Conservation (phyloP, 1,140 invertebrate species). For the Drosophila guanche region DNA sequence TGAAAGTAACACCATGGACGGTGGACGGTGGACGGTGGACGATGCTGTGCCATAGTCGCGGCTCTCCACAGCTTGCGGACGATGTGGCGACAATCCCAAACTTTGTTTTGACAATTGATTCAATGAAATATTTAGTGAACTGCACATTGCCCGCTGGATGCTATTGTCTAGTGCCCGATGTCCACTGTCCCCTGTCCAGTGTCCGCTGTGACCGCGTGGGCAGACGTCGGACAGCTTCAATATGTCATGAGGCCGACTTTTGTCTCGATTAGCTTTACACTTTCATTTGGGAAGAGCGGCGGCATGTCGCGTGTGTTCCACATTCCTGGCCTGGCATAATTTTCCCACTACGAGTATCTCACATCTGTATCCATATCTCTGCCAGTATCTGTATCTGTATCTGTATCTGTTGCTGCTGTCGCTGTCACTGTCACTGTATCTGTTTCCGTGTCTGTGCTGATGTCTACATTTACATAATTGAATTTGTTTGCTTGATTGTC, state of each 20-base stretch:
- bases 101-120: constrained; percentile 82
- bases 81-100: constrained; percentile 72
- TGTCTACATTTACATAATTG: constrained; percentile 83
- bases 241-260: constrained; percentile 60
- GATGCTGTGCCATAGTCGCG: constrained; percentile 2
- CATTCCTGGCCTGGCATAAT: constrained; percentile 64
- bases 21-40: constrained; percentile 42
- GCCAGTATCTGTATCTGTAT: constrained; percentile 12
- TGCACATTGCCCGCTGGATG: constrained; percentile 25
- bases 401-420: constrained; percentile 5
- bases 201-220: constrained; percentile 23
- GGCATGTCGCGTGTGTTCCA: constrained; percentile 55
- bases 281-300: constrained; percentile 33
- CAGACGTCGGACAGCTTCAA: constrained; percentile 56
- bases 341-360: constrained; percentile 33
- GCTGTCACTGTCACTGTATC: constrained; percentile 5
- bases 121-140: constrained; percentile 79
- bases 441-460: constrained; percentile 47
- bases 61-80: constrained; percentile 38
- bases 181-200: constrained; percentile 11
- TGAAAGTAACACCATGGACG: constrained; percentile 80
- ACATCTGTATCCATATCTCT: constrained; percentile 12
- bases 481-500: constrained; percentile 83
- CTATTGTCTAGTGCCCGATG: constrained; percentile 9
- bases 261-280: constrained; percentile 67